Evolutionary conservation across 2,113 vertebrate genomes (phyloP), one percentile per base, ranked within the genome.

Genomic region (Sphyrna mokarran): DNA sequence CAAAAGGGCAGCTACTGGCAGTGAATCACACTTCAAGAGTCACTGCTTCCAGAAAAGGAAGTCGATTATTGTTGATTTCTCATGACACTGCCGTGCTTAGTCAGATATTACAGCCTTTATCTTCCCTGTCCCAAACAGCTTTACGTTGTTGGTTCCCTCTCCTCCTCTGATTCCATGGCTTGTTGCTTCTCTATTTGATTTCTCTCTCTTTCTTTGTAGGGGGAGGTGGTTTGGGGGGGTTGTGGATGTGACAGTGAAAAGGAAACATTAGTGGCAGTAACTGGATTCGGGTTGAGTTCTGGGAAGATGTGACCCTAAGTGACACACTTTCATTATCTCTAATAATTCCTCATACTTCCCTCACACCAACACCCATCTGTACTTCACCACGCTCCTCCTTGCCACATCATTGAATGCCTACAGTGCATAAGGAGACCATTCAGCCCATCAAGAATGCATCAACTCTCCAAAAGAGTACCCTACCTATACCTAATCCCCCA

Each of bases 1-100:
- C 89, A 68, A 93, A 66, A 37, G 89, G 89, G 14, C 89, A 93
- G 89, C 61, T 93, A 37, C n/a, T 22, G 89, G 33, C 89, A 37
- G n/a, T 93, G 89, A 68, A 33, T 93, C 89, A 93, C 33, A 91
- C 89, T 91, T 33, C 5, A n/a, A 18, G 89, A 91, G 29, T 63
- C 89, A 63, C 14, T 63, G 54, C 58, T 63, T 61, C 29, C 33
- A 63, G 89, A 33, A 93, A 37, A 93, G 89, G 16, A 37, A 20
- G 33, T 58, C 29, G 16, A 83, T 83, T 40, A 6, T 43, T 22
- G 37, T 43, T 61, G 54, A 43, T 90, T 48, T 90, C 54, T 48
- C 10, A 58, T 61, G 87, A 1, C 54, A 61, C 0, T 61, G 54
- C 87, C 33, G 33, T 61, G 26, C 10, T 90, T 16, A 61, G 10